Conservation (phyloP, 2,113 vertebrate genomes). For the Vidua macroura region DNA sequence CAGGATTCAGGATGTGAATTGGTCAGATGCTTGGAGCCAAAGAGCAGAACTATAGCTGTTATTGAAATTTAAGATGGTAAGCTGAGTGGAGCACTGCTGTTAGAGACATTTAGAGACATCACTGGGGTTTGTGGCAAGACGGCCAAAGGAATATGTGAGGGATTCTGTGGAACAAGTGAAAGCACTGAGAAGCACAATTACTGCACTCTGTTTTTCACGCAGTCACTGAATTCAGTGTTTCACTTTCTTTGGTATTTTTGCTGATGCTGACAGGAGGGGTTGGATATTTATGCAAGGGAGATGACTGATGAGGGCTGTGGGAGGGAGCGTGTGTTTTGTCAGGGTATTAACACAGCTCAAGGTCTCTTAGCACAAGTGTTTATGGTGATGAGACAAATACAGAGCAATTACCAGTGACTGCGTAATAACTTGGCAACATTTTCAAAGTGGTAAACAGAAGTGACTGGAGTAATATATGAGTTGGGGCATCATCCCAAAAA, state of each 20-base stretch:
- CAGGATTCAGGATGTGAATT: no score
- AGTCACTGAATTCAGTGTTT: background rate
- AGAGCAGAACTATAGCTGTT: background rate
- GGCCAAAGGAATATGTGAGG: background rate
- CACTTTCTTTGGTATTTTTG: background rate
- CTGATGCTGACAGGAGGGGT: background rate
- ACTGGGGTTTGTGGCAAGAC: background rate
- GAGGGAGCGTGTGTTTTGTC: background rate
- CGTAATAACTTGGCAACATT: conserved; percentile 15
- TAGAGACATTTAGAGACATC: background rate
- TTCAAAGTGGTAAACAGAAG: conserved; percentile 14
- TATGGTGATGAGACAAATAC: conserved; percentile 35
- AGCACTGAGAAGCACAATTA: background rate
- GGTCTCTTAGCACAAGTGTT: conserved; percentile 32
- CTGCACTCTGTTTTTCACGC: background rate
- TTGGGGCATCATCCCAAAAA: background rate
- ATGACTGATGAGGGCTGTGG: background rate
- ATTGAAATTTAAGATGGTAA: background rate
- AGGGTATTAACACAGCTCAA: background rate
- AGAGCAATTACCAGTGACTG: conserved; percentile 8
- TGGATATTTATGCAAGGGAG: background rate
- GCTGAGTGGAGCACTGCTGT: background rate
- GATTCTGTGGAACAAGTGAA: background rate
- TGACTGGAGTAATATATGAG: conserved; percentile 1
- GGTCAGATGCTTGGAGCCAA: background rate